These are phyloP conservation scores for Pantala flavescens DNA, from an alignment of 1,140 invertebrate species.

Conservation along the genomic window DNA sequence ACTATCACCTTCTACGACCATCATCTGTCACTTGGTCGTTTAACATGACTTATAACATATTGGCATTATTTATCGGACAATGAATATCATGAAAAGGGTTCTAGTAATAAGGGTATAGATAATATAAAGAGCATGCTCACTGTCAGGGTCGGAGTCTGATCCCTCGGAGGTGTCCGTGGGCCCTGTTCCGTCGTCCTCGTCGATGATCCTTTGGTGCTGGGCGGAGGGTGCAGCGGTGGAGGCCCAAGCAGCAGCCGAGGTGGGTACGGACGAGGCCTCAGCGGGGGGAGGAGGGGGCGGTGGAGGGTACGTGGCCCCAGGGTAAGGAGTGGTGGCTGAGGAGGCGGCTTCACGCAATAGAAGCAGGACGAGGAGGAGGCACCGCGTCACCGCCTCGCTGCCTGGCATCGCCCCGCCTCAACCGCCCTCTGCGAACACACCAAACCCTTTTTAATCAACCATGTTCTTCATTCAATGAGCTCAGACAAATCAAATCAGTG, in stretches of 20 bases:
- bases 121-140: not conserved
- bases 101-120: too few species aligned
- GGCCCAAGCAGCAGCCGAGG: not conserved
- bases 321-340: not conserved
- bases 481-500: too few species aligned
- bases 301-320: not conserved
- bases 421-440: not conserved
- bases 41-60: too few species aligned
- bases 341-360: not conserved
- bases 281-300: not conserved
- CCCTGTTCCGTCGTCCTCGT: not conserved
- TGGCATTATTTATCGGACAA: too few species aligned
- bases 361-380: slow-evolving; percentile 1
- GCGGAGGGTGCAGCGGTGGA: not conserved
- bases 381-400: slow-evolving; percentile 4
- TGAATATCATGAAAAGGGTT: too few species aligned
- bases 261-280: not conserved
- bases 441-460: not conserved
- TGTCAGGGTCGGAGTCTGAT: not conserved
- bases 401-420: not conserved
- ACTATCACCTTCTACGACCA: too few species aligned
- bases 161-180: not conserved
- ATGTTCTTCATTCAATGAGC: too few species aligned
- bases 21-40: too few species aligned
- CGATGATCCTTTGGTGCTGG: not conserved